Evolutionary conservation across 2,888 invertebrate species (phyloP).

Genomic region (Cylloceria caligata): DNA sequence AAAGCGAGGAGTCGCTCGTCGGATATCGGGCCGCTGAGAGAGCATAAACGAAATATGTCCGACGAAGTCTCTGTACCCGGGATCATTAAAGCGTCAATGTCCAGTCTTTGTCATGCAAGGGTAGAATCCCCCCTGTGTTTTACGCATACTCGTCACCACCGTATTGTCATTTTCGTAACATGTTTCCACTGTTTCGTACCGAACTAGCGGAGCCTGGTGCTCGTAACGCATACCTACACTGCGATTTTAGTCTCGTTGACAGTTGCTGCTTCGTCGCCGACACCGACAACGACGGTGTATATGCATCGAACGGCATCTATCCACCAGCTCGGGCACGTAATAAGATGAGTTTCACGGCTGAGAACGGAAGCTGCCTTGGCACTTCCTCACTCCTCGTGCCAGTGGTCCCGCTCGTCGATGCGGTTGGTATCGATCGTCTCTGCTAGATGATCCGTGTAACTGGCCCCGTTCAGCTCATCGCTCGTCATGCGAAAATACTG

Average conservation of each 20-base stretch:
- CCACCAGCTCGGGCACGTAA: slow-evolving; percentile 65
- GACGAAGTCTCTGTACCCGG: too few species aligned
- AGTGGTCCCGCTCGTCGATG: slow-evolving; percentile 48
- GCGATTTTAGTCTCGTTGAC: slow-evolving; percentile 35
- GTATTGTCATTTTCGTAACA: not conserved
- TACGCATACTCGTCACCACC: too few species aligned
- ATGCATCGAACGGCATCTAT: slow-evolving; percentile 45
- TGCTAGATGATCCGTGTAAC: slow-evolving; percentile 74
- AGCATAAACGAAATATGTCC: too few species aligned
- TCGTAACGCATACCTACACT: slow-evolving; percentile 22
- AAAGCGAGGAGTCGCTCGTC: not conserved
- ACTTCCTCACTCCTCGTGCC: slow-evolving; percentile 56
- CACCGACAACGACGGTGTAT: slow-evolving; percentile 37
- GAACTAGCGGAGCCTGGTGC: slow-evolving; percentile 20
- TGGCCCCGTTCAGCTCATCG: slow-evolving; percentile 72
- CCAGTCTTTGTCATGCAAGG: too few species aligned
- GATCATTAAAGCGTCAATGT: too few species aligned
- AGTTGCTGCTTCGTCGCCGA: slow-evolving; percentile 26
- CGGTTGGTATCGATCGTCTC: slow-evolving; percentile 71
- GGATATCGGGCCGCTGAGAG: not conserved
- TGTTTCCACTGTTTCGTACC: not conserved
- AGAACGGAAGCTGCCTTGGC: slow-evolving; percentile 69
- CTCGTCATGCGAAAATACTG: slow-evolving; percentile 64
- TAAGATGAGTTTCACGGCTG: slow-evolving; percentile 70
- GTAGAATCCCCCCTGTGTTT: too few species aligned